Percentiles rank a stretch among this genome's conserved stretches.
Conservation (phyloP, 1,140 invertebrate genomes). For the Drosophila lowei region DNA sequence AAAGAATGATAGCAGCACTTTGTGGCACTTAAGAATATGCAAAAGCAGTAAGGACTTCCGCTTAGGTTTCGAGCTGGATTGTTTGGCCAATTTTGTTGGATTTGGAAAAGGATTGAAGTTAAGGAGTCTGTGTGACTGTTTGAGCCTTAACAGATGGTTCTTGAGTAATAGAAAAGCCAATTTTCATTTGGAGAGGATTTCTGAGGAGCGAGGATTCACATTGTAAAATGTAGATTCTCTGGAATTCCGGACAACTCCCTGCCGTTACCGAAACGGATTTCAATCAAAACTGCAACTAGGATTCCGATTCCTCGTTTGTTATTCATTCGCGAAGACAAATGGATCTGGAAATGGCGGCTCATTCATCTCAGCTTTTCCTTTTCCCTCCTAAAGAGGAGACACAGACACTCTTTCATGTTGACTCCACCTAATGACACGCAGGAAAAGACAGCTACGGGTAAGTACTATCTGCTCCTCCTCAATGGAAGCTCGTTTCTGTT, state of each 20-base stretch:
- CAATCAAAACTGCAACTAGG: too few species aligned
- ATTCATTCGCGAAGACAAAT: constrained; percentile 18
- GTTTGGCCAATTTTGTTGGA: not conserved
- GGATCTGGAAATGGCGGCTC: constrained; percentile 19
- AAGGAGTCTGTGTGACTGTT: not conserved
- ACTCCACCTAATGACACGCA: constrained; percentile 17
- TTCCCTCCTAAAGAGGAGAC: constrained; percentile 6
- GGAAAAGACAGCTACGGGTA: not conserved
- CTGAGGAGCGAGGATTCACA: too few species aligned
- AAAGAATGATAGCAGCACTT: constrained; percentile 74
- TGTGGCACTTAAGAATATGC: constrained; percentile 78
- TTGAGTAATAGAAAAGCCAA: too few species aligned
- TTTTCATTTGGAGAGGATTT: too few species aligned
- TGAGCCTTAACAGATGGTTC: not conserved
- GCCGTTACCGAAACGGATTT: too few species aligned
- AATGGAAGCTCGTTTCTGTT: constrained; percentile 21
- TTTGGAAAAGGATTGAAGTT: not conserved
- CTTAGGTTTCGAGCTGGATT: constrained; percentile 38
- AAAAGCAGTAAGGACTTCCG: constrained; percentile 75
- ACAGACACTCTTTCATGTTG: constrained; percentile 25
- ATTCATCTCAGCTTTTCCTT: constrained; percentile 36
- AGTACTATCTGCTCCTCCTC: not conserved
- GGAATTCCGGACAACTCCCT: too few species aligned
- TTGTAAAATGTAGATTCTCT: too few species aligned
- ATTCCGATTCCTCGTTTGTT: too few species aligned